Percentiles rank a stretch among this genome's conserved stretches.
Evolutionary conservation across 2,797 vertebrate species (phyloP).

Genomic region (Rhinichthys osculus): DNA sequence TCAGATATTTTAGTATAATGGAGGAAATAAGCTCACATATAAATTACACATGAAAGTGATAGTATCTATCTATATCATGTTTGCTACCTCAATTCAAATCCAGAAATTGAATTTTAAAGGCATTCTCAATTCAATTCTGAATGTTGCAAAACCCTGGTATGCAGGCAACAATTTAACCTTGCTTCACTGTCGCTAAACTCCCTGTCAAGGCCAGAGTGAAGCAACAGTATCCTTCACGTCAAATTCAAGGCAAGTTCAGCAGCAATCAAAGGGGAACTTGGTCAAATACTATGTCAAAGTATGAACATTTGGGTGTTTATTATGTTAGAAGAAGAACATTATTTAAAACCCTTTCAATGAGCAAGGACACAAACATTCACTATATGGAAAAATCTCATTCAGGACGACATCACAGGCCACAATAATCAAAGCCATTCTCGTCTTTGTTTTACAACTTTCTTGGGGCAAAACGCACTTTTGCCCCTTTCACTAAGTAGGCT

Average conservation of each 20-base stretch:
- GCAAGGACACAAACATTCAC: background rate
- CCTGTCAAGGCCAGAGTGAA: constrained; percentile 43
- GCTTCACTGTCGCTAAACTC: constrained; percentile 12
- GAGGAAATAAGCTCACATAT: no score
- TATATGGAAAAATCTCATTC: constrained; percentile 24
- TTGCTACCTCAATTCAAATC: background rate
- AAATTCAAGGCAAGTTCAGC: constrained; percentile 49
- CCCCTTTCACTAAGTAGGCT: constrained; percentile 56
- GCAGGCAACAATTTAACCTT: constrained; percentile 46
- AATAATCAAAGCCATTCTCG: constrained; percentile 32
- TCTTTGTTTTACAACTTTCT: constrained; percentile 53
- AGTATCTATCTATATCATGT: background rate
- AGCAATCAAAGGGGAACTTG: background rate
- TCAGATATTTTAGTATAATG: no score
- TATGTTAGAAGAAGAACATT: constrained; percentile 4
- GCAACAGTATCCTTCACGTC: constrained; percentile 47
- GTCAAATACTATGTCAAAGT: background rate
- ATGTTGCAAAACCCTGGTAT: constrained; percentile 24
- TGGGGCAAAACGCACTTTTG: constrained; percentile 37
- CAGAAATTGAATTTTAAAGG: background rate
- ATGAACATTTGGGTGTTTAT: background rate
- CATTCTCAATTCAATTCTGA: background rate
- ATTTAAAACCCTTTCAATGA: constrained; percentile 16
- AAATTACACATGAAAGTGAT: no score
- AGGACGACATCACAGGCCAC: constrained; percentile 3